These are phyloP conservation scores for Dermolepida albohirtum DNA, from an alignment of 2,888 invertebrate genomes.

Conservation along the genomic window DNA sequence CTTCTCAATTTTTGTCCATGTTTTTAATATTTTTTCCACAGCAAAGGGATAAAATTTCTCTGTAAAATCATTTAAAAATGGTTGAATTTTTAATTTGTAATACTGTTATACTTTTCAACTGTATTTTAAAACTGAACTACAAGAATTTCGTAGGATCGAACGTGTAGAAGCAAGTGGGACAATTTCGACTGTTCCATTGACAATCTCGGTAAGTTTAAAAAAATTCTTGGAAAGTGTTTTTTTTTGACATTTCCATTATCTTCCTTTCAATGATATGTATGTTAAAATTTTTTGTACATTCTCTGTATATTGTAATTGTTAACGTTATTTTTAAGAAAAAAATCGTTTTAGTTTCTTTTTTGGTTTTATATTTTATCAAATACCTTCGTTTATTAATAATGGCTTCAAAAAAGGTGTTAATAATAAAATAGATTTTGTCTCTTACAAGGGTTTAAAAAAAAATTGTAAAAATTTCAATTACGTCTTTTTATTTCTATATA, in stretches of 20 bases:
- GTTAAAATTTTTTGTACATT: slow-evolving; percentile 1
- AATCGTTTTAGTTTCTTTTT: no score
- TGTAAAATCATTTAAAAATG: slow-evolving; percentile 34
- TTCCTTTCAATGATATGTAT: neutral
- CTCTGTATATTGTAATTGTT: no score
- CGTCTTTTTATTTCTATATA: no score
- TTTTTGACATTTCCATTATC: slow-evolving; percentile 10
- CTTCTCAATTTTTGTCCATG: slow-evolving; percentile 24
- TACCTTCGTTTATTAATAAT: no score
- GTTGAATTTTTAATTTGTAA: slow-evolving; percentile 36
- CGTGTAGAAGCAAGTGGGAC: slow-evolving; percentile 85
- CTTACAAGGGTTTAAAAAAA: no score
- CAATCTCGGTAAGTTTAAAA: slow-evolving; percentile 81
- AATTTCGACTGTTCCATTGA: slow-evolving; percentile 82
- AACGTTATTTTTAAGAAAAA: no score
- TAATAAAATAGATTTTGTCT: no score
- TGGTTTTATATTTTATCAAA: no score
- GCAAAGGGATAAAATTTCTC: slow-evolving; percentile 22
- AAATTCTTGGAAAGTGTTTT: slow-evolving; percentile 36
- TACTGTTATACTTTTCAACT: slow-evolving; percentile 34
- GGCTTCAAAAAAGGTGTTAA: no score
- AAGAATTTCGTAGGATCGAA: slow-evolving; percentile 63
- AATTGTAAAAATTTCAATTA: no score
- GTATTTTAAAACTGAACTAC: slow-evolving; percentile 49
- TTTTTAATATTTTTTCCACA: slow-evolving; percentile 42